phyloP scores from a whole-genome alignment of 2,797 vertebrate genomes.

The Aratinga solstitialis region DNA sequence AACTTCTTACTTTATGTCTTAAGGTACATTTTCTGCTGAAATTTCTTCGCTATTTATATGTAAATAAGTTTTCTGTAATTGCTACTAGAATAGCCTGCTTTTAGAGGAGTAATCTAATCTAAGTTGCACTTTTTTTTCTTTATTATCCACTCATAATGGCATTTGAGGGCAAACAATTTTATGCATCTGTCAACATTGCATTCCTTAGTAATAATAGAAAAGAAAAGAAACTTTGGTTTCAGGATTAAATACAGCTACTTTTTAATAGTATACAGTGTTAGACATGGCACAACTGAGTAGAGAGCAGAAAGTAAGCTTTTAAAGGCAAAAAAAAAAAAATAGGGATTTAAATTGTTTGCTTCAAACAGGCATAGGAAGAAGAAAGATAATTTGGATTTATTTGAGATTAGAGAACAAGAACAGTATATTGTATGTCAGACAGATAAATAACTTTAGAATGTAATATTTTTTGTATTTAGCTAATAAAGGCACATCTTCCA shows the following conservation, averaged over 20 bases:
- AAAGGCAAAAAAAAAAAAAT: background rate
- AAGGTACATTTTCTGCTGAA: conserved; percentile 51
- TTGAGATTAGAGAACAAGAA: background rate
- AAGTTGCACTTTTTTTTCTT: conserved; percentile 38
- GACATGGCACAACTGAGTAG: conserved; percentile 18
- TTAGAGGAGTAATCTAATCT: conserved; percentile 62
- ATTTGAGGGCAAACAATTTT: conserved; percentile 62
- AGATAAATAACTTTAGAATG: background rate
- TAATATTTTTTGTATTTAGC: background rate
- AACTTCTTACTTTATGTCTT: conserved; percentile 64
- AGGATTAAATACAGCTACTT: conserved; percentile 58
- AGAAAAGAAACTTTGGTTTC: conserved; percentile 63
- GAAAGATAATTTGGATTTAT: background rate
- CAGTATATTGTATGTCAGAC: background rate
- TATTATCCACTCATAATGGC: conserved; percentile 55
- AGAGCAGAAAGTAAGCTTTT: conserved; percentile 57
- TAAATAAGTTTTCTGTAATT: conserved; percentile 74
- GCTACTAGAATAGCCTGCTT: conserved; percentile 38
- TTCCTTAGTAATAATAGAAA: conserved; percentile 43
- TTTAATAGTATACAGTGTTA: conserved; percentile 11
- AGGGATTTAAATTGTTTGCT: background rate
- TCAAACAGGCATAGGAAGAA: background rate
- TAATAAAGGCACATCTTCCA: background rate
- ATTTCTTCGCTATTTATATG: conserved; percentile 76
- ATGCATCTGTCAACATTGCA: conserved; percentile 63